Conservation (phyloP, 2,888 invertebrate species). For the Hyppa rectilinea region DNA sequence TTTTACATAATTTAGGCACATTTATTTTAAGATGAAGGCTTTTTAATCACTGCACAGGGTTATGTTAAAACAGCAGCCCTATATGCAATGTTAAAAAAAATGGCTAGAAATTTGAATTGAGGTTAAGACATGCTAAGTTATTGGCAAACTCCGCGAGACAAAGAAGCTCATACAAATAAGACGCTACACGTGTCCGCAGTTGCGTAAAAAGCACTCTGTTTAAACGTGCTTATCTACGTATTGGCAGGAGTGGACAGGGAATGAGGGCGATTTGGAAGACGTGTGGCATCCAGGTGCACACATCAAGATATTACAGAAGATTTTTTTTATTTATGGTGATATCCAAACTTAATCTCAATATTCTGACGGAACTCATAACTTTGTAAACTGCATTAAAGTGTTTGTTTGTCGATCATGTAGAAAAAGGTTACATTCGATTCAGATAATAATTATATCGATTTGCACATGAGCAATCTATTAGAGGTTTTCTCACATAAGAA, state of each 20-base stretch:
- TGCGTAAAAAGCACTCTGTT: constrained; percentile 59
- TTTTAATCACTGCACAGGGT: neutral
- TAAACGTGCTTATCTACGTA: constrained; percentile 57
- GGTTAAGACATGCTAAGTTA: constrained; percentile 64
- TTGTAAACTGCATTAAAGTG: neutral
- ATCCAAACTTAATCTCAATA: constrained; percentile 1
- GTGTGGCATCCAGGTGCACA: constrained; percentile 34
- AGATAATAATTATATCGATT: neutral
- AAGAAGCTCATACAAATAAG: constrained; percentile 64
- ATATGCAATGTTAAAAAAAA: constrained; percentile 43
- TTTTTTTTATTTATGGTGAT: neutral
- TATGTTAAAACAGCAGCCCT: constrained; percentile 18
- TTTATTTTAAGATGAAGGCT: neutral
- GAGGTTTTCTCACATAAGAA: neutral
- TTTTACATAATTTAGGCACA: neutral
- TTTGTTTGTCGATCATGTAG: neutral
- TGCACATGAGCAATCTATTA: constrained; percentile 6
- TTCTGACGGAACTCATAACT: neutral
- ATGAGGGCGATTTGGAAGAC: constrained; percentile 25
- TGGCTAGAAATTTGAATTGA: constrained; percentile 50
- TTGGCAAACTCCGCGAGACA: constrained; percentile 62
- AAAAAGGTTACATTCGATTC: neutral
- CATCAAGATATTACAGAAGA: neutral
- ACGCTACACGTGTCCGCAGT: constrained; percentile 59
- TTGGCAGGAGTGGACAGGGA: constrained; percentile 44